Conservation (phyloP, 2,113 vertebrate species). For the Marmota flaviventris region DNA sequence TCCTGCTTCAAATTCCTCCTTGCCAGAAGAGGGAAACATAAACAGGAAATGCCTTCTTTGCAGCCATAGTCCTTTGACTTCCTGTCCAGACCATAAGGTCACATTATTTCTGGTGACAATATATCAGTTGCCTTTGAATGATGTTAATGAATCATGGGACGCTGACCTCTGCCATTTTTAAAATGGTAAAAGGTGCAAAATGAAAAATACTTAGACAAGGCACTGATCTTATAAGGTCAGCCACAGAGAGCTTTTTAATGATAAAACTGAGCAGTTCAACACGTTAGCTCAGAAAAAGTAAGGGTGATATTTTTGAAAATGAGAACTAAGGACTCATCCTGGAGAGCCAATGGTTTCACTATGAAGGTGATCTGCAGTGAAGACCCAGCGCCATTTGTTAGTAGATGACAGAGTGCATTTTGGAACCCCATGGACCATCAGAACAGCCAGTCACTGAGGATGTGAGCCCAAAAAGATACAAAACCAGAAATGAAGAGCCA, state of each 20-base stretch:
- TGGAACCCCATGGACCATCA: background rate
- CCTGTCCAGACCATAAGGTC: constrained; percentile 78
- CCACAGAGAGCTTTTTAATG: background rate
- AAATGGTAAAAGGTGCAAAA: constrained; percentile 67
- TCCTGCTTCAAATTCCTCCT: background rate
- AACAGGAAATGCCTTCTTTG: constrained; percentile 81
- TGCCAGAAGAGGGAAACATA: constrained; percentile 74
- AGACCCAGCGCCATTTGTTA: background rate
- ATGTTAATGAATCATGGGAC: constrained; percentile 77
- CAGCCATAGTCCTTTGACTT: constrained; percentile 81
- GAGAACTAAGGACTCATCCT: background rate
- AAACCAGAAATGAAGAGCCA: background rate
- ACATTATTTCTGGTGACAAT: constrained; percentile 75
- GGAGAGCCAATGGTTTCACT: background rate
- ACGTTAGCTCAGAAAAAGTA: background rate
- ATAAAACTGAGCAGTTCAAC: background rate
- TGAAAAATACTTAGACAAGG: constrained; percentile 69
- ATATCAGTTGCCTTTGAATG: constrained; percentile 74
- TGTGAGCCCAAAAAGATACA: background rate
- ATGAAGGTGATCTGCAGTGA: background rate
- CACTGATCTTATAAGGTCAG: background rate
- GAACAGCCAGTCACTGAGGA: background rate
- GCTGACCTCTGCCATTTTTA: constrained; percentile 68
- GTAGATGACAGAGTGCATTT: background rate
- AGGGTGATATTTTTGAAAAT: background rate